These are phyloP conservation scores for Ceriagrion tenellum DNA, from an alignment of 2,888 invertebrate species.

Conservation along the genomic window DNA sequence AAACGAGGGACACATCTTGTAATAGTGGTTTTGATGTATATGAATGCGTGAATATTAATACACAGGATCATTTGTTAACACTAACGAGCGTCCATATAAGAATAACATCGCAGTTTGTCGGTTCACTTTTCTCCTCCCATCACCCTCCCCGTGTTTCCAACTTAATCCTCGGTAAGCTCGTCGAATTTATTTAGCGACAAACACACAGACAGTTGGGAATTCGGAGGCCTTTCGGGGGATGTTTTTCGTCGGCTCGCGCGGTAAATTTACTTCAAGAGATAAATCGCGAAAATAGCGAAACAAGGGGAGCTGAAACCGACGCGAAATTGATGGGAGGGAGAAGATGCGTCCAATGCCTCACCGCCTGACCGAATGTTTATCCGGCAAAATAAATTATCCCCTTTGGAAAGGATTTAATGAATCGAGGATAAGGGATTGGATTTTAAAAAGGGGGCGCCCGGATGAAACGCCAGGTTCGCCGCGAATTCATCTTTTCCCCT, in stretches of 20 bases:
- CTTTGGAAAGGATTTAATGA: neutral
- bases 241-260: neutral
- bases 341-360: neutral
- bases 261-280: neutral
- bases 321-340: constrained; percentile 21
- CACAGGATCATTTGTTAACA: no score
- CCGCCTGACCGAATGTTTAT: neutral
- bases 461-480: neutral
- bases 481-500: neutral
- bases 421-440: constrained; percentile 13
- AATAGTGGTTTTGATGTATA: no score
- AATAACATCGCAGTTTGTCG: no score
- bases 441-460: neutral
- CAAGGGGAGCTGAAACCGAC: neutral
- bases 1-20: no score
- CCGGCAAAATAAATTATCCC: neutral
- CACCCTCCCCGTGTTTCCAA: neutral
- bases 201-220: neutral
- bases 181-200: neutral
- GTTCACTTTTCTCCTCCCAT: neutral
- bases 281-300: neutral
- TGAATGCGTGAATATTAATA: no score
- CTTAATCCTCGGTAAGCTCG: neutral
- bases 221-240: neutral
- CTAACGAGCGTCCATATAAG: no score